Percentiles rank a stretch among this genome's conserved stretches.
These are phyloP conservation scores for Linnaemya tessellans DNA, from an alignment of 2,888 invertebrate species.

Conservation along the genomic window DNA sequence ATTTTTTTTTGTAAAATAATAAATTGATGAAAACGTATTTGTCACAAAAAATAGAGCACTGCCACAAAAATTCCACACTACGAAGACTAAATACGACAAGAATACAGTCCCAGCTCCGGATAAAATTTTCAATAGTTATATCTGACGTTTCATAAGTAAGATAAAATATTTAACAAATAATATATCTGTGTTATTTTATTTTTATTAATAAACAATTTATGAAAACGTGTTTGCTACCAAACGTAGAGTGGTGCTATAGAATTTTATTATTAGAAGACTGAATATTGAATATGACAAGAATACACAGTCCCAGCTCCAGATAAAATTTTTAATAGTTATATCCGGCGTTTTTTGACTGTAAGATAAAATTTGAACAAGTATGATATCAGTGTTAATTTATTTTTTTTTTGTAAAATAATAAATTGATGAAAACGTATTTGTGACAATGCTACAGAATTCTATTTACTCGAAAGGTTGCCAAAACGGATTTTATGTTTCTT, in stretches of 20 bases:
- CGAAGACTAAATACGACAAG: too few species aligned
- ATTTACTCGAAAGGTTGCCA: neutral
- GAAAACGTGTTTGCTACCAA: conserved; percentile 79
- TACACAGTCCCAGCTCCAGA: conserved; percentile 82
- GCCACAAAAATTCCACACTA: too few species aligned
- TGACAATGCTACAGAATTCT: conserved; percentile 65
- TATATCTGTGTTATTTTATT: conserved; percentile 78
- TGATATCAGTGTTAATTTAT: conserved; percentile 79
- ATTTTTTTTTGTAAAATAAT: conserved; percentile 62
- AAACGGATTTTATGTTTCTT: too few species aligned
- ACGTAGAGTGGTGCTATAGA: neutral
- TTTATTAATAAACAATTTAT: conserved; percentile 74
- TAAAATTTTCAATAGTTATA: conserved; percentile 77
- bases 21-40: conserved; percentile 79
- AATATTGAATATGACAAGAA: neutral
- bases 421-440: conserved; percentile 80
- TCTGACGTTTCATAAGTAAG: conserved; percentile 82
- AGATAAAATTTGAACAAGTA: conserved; percentile 77
- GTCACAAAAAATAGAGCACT: conserved; percentile 73
- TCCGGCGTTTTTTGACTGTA: conserved; percentile 82
- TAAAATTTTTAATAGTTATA: conserved; percentile 77
- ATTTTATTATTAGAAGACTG: neutral
- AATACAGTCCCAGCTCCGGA: conserved; percentile 82
- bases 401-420: conserved; percentile 62
- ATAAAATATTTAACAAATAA: conserved; percentile 77